Percentiles rank a stretch among this genome's conserved stretches.
Conservation (phyloP, 2,888 invertebrate genomes). For the Lissocephala sabroskyi region DNA sequence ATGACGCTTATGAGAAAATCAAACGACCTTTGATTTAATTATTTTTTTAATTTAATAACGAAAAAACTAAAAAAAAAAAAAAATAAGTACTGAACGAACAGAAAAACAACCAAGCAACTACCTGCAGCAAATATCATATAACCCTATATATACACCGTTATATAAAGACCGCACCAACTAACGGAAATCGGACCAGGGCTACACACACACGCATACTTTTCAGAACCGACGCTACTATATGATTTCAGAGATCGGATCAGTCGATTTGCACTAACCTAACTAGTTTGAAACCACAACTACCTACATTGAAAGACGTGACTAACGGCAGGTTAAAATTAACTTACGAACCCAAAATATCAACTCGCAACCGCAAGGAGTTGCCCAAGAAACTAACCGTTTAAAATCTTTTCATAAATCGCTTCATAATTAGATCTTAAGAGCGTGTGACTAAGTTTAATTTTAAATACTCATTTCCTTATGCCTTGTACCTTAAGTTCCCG, state of each 20-base stretch:
- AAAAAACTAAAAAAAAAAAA: constrained; percentile 16
- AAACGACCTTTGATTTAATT: neutral
- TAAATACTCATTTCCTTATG: too few relatives aligned
- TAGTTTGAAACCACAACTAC: constrained; percentile 23
- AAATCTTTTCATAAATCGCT: constrained; percentile 44
- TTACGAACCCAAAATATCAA: constrained; percentile 9
- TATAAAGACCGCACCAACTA: constrained; percentile 24
- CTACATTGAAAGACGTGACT: constrained; percentile 35
- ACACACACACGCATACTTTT: constrained; percentile 17
- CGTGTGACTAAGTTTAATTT: too few relatives aligned
- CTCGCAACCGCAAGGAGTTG: too few relatives aligned
- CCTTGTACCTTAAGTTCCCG: too few relatives aligned
- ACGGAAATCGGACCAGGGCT: constrained; percentile 40
- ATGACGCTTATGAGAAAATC: constrained; percentile 1
- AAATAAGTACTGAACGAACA: constrained; percentile 13
- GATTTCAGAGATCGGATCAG: too few relatives aligned
- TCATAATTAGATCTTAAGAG: too few relatives aligned
- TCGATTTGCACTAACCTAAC: constrained; percentile 2
- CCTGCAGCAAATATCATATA: constrained; percentile 37
- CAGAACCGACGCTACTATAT: neutral
- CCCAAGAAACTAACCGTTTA: constrained; percentile 44
- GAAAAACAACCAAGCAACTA: constrained; percentile 52
- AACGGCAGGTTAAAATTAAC: constrained; percentile 2
- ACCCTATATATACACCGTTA: constrained; percentile 25
- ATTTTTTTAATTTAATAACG: constrained; percentile 4